A percentile compares a stretch with the other conserved stretches of the same genome.
These are phyloP conservation scores for Tangara arthus DNA, from an alignment of 2,797 vertebrate genomes.

Conservation along the genomic window DNA sequence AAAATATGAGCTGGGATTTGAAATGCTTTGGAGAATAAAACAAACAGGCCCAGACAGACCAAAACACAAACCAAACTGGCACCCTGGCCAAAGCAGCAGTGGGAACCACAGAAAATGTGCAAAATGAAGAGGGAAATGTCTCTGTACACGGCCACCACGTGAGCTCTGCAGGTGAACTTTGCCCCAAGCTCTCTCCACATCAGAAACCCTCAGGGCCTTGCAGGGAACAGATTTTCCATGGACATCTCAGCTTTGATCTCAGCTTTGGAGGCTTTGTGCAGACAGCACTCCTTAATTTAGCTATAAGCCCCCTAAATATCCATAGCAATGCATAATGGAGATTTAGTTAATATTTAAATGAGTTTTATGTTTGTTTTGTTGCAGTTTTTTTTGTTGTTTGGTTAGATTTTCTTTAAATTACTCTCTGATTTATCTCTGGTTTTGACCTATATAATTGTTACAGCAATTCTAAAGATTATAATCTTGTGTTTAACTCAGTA, in stretches of 20 bases:
- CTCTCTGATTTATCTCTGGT: background rate
- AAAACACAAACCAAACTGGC: background rate
- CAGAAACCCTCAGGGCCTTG: background rate
- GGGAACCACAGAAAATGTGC: accelerated
- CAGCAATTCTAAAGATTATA: background rate
- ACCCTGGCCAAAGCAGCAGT: background rate
- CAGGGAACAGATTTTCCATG: background rate
- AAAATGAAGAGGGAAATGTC: background rate
- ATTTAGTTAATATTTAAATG: background rate
- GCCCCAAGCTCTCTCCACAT: accelerated
- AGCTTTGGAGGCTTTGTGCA: background rate
- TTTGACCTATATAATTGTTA: background rate
- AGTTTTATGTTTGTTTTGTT: background rate
- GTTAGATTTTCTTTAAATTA: accelerated
- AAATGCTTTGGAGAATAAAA: background rate
- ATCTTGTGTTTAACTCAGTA: background rate
- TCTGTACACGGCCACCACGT: accelerated
- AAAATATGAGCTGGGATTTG: background rate
- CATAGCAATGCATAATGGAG: background rate
- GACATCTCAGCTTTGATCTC: background rate
- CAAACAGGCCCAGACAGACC: background rate
- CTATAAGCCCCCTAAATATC: background rate
- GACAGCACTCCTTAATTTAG: background rate
- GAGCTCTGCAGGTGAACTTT: background rate
- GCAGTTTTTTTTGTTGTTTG: background rate